Evolutionary conservation across 2,797 vertebrate genomes (phyloP).

Genomic region (Otolemur crassicaudatus): DNA sequence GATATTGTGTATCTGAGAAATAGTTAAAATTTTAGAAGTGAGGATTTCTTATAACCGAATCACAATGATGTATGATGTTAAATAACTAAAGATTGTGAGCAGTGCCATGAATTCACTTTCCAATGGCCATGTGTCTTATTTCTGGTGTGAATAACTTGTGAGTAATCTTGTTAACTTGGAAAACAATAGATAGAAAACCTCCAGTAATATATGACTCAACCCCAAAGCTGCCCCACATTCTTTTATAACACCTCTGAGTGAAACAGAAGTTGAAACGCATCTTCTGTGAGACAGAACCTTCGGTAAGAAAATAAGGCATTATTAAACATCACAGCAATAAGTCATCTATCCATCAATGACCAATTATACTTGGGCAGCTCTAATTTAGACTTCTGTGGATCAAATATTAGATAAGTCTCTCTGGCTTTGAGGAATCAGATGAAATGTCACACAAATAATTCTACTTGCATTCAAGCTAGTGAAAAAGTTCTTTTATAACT

Average conservation of each 20-base stretch:
- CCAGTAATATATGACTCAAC: slow-evolving; percentile 52
- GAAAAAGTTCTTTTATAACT: slow-evolving; percentile 42
- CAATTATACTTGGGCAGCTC: slow-evolving; percentile 57
- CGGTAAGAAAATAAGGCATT: slow-evolving; percentile 65
- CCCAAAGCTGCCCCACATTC: slow-evolving; percentile 51
- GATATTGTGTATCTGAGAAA: background rate
- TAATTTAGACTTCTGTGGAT: slow-evolving; percentile 42
- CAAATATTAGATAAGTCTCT: slow-evolving; percentile 49
- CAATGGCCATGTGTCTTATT: slow-evolving; percentile 55
- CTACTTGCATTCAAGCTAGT: slow-evolving; percentile 11
- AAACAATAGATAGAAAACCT: slow-evolving; percentile 44
- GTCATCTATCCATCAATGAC: slow-evolving; percentile 64
- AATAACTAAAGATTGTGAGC: slow-evolving; percentile 45
- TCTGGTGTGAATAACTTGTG: slow-evolving; percentile 74
- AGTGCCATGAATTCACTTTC: slow-evolving; percentile 45
- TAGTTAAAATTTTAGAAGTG: slow-evolving; percentile 34
- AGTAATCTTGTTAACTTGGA: slow-evolving; percentile 43
- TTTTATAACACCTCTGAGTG: slow-evolving; percentile 70
- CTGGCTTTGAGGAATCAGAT: slow-evolving; percentile 60
- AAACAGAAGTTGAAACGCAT: slow-evolving; percentile 68
- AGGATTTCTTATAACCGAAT: background rate
- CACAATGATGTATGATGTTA: slow-evolving; percentile 36
- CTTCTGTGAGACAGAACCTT: slow-evolving; percentile 62
- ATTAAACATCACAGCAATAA: slow-evolving; percentile 68
- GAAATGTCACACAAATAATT: slow-evolving; percentile 58